phyloP scores from a whole-genome alignment of 2,797 vertebrate genomes.

The Labroides dimidiatus region DNA sequence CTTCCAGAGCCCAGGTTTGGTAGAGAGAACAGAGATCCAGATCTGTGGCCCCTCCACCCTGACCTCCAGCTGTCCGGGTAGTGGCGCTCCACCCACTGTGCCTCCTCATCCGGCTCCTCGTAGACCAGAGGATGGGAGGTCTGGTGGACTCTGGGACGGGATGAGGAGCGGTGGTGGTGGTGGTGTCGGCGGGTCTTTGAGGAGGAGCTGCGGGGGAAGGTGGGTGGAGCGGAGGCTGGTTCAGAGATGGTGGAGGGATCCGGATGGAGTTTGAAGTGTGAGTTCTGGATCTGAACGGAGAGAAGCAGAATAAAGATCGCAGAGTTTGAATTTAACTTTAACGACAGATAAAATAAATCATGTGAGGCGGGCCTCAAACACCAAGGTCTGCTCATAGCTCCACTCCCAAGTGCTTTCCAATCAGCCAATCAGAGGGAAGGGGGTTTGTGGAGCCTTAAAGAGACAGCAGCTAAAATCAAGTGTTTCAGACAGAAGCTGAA shows the following conservation, averaged over 20 bases:
- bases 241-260: slow-evolving; percentile 45
- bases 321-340: no score
- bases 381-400: no score
- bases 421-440: no score
- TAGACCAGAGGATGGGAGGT: slow-evolving; percentile 55
- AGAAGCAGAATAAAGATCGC: not conserved
- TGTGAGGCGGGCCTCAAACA: no score
- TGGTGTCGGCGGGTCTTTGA: slow-evolving; percentile 58
- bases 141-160: slow-evolving; percentile 66
- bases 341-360: no score
- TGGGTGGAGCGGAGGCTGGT: slow-evolving; percentile 58
- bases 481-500: no score
- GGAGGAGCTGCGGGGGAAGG: slow-evolving; percentile 50
- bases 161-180: slow-evolving; percentile 52
- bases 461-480: no score
- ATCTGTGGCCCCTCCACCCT: slow-evolving; percentile 81
- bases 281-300: slow-evolving; percentile 72
- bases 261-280: slow-evolving; percentile 72
- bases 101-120: slow-evolving; percentile 62
- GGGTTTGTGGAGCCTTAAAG: no score
- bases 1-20: slow-evolving; percentile 77
- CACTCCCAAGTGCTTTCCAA: no score
- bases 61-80: slow-evolving; percentile 51
- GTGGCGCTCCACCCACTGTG: slow-evolving; percentile 53
- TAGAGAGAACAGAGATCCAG: slow-evolving; percentile 90